Conservation (phyloP, 1,140 invertebrate species). For the Micrasema longulum region DNA sequence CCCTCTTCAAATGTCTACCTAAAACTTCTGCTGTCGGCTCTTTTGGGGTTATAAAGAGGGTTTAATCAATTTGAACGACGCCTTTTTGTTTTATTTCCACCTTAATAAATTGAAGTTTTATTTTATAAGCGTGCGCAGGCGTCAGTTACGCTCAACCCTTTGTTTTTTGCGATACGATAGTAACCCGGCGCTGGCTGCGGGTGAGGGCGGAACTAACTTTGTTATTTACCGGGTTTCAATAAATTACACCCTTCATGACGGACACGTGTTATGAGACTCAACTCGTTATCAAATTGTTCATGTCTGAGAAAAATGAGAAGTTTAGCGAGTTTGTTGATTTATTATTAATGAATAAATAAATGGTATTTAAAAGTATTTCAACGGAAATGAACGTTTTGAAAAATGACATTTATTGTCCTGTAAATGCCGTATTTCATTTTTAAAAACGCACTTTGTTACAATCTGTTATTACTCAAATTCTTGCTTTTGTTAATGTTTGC, state of each 20-base stretch:
- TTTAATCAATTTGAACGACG: conserved; percentile 42
- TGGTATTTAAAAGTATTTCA: no score
- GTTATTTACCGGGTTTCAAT: conserved; percentile 44
- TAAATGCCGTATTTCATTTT: no score
- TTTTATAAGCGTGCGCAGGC: conserved; percentile 35
- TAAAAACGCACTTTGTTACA: no score
- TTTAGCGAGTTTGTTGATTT: background rate
- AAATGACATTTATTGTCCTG: no score
- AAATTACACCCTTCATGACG: conserved; percentile 48
- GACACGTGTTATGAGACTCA: conserved; percentile 45
- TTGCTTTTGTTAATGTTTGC: no score
- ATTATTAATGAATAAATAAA: no score
- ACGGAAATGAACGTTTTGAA: no score
- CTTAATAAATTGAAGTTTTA: conserved; percentile 35
- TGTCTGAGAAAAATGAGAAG: background rate
- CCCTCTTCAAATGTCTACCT: no score
- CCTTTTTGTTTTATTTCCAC: conserved; percentile 31
- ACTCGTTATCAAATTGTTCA: conserved; percentile 3
- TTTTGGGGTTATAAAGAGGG: conserved; percentile 5
- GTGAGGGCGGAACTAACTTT: conserved; percentile 39
- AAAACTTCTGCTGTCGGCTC: background rate
- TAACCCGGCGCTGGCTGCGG: conserved; percentile 22
- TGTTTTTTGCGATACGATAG: conserved; percentile 26
- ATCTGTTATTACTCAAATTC: no score
- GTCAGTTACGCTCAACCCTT: background rate